Conservation (phyloP, 2,113 vertebrate species). For the Oryzias melastigma region DNA sequence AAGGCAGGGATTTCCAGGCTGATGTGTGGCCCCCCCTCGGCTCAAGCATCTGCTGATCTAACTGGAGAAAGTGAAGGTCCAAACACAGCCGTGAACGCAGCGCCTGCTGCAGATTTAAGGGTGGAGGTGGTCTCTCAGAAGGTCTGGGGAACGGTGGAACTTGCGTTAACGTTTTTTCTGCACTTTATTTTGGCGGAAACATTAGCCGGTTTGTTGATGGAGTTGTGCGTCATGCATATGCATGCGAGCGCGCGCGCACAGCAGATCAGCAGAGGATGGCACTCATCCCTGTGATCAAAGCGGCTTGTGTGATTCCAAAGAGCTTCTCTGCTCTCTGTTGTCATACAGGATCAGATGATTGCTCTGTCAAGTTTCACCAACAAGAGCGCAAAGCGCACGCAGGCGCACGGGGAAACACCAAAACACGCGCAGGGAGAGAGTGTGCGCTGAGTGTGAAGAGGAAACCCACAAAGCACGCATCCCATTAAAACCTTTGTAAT, state of each 20-base stretch:
- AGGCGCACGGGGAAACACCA: too few species aligned
- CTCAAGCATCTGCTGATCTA: slow-evolving; percentile 61
- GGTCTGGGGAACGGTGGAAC: slow-evolving; percentile 21
- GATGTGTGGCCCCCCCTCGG: slow-evolving; percentile 58
- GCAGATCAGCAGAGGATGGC: slow-evolving; percentile 33
- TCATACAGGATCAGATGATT: slow-evolving; percentile 30
- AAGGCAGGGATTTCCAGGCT: slow-evolving; percentile 32
- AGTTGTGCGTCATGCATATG: neutral
- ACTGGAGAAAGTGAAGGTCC: slow-evolving; percentile 4
- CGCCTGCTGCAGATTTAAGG: slow-evolving; percentile 37
- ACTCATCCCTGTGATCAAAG: slow-evolving; percentile 62
- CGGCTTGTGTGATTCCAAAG: slow-evolving; percentile 17
- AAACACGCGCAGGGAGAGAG: too few species aligned
- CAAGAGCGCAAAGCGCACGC: too few species aligned
- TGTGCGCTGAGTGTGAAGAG: too few species aligned
- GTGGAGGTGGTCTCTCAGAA: slow-evolving; percentile 52
- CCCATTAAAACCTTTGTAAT: too few species aligned
- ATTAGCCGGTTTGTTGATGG: neutral
- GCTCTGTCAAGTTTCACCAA: slow-evolving; percentile 26
- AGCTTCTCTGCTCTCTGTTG: slow-evolving; percentile 21
- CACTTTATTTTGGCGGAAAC: slow-evolving; percentile 2
- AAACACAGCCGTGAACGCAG: slow-evolving; percentile 24
- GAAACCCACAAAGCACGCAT: too few species aligned
- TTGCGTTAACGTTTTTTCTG: neutral
- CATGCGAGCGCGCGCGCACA: neutral